Evolutionary conservation across 2,797 vertebrate genomes (phyloP), one percentile per base, ranked within the genome.

Genomic region (Melanogrammus aeglefinus): DNA sequence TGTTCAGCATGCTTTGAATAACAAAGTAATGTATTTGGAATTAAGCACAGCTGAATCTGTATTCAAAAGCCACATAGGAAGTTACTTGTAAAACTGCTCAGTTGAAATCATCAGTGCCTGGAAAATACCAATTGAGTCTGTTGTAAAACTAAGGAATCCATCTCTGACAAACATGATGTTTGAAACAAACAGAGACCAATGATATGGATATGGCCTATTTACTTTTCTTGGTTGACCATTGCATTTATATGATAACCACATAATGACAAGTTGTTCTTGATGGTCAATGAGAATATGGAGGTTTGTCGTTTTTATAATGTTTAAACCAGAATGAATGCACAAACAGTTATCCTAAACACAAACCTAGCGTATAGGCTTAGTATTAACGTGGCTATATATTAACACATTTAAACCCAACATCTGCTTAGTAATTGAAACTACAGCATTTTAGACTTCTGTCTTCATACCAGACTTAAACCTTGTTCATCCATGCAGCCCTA

Each of bases 61-160:
- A 63, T 27, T 24, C 9, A 10, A 24, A 69, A 69, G 9, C 24
- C 63, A 76, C 76, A 81, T n/a, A 76, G 51, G 35, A 44, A 73
- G 36, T 79, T 79, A 77, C 69, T 82, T 82, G 75, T 75, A 79
- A 29, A 18, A 39, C 24, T 39, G 75, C 75, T 24, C 57, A 63
- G 72, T 44, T 44, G 77, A 44, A 75, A 82, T 82, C 81, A 79
- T 27, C 44, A 69, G 44, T 66, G 36, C 77, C 9, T 27, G 14
- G 72, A 71, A 75, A 36, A 57, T 24, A 47, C 35, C 10, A 7
- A 63, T 63, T 63, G n/a, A 24, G 57, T 63, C 57, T 63, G 57
- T 8, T 63, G 21, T n/a, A 63, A 18, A 63, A 63, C 0, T 21
- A n/a, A 27, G n/a, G n/a, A 12, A 27, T 69, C 63, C n/a, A 27